A percentile compares a stretch with the other conserved stretches of the same genome.
These are phyloP conservation scores for Metallyticus violacea DNA, from an alignment of 2,888 invertebrate species.

Conservation along the genomic window DNA sequence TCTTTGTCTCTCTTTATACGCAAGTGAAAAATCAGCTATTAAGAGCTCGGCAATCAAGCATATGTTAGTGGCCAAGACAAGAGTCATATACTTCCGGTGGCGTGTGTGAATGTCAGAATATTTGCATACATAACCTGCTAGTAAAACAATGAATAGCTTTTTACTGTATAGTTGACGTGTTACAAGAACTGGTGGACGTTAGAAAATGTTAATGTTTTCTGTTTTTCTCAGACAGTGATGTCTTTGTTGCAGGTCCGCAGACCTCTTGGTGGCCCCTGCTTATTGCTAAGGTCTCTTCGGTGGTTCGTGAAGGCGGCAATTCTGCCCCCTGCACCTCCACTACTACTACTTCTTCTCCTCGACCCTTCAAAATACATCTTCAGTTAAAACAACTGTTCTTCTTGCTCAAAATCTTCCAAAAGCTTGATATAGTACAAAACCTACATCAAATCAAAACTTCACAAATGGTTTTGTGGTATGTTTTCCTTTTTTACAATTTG, in stretches of 20 bases:
- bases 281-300: constrained; percentile 10
- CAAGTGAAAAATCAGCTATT: no score
- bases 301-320: not conserved
- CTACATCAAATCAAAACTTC: constrained; percentile 24
- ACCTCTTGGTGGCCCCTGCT: not conserved
- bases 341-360: not conserved
- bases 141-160: not conserved
- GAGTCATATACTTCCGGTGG: no score
- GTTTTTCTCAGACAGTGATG: not conserved
- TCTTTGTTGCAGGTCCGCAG: constrained; percentile 13
- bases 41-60: no score
- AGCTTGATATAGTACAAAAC: not conserved
- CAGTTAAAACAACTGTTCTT: constrained; percentile 1
- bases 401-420: constrained; percentile 7
- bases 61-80: no score
- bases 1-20: no score
- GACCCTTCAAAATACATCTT: constrained; percentile 1
- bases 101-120: not conserved
- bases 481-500: constrained; percentile 18
- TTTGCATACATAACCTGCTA: not conserved
- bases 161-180: no score
- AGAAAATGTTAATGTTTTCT: not conserved
- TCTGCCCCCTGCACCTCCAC: not conserved
- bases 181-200: not conserved
- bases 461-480: constrained; percentile 34